phyloP scores from a whole-genome alignment of 1,140 invertebrate species.

The Penaeus vannamei region DNA sequence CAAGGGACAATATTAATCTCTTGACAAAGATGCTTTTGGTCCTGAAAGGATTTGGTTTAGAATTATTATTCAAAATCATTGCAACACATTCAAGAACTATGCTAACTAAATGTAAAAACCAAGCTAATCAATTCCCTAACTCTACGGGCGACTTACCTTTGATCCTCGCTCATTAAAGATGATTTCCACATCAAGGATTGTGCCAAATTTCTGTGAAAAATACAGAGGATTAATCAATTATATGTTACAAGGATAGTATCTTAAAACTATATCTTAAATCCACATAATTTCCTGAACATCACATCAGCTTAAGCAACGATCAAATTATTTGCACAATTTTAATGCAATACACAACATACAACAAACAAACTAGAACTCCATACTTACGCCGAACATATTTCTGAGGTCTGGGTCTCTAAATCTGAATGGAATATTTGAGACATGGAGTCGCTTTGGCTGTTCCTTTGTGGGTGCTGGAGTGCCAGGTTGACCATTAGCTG shows the following conservation, averaged over 20 bases:
- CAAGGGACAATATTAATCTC: no score
- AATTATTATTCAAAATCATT: no score
- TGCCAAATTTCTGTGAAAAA: conserved; percentile 93
- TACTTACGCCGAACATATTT: conserved; percentile 97
- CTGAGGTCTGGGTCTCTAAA: conserved; percentile 98
- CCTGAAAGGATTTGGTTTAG: no score
- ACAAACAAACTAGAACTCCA: conserved; percentile 42
- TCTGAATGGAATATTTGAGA: conserved; percentile 99
- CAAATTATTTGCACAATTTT: neutral
- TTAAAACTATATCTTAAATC: no score
- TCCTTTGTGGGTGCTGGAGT: conserved; percentile 78
- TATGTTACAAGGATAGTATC: no score
- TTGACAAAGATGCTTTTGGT: no score
- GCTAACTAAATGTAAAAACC: no score
- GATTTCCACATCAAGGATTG: conserved; percentile 99
- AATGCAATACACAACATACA: conserved; percentile 2
- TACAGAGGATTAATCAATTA: neutral
- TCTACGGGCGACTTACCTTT: conserved; percentile 85
- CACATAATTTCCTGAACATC: no score
- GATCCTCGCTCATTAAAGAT: conserved; percentile 99
- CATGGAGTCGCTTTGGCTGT: conserved; percentile 84
- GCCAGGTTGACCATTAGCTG: conserved; percentile 68
- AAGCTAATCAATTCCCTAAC: neutral
- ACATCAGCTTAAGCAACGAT: no score
- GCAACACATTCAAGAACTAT: no score